Evolutionary conservation across 2,888 invertebrate genomes (phyloP), one percentile per base, ranked within the genome.

Genomic region (Hofmannophila pseudospretella): DNA sequence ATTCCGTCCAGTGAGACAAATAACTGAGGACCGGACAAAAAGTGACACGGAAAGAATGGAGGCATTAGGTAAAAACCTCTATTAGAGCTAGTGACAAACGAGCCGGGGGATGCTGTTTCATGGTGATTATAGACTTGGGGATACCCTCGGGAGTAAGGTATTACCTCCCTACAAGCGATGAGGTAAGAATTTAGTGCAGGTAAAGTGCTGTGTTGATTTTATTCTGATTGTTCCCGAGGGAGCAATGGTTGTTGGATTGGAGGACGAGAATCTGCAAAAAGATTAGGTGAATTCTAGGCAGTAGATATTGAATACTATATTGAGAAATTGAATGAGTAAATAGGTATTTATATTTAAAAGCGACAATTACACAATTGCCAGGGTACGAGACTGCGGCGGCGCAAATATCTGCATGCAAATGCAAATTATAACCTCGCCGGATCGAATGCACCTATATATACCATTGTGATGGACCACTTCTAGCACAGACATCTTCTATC

Each of bases 31-130:
- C 39, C 46, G 42, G 41, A 44, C 56, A 67, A 66, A 68, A 70
- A 67, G 48, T 48, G 49, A 56, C 53, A 54, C 36, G 42, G 52
- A 71, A 67, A 70, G 65, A 71, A 70, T 62, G 55, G 51, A 54
- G 47, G 56, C 51, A 60, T 64, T 61, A 57, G 54, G 59, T 58
- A 68, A 71, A 72, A 71, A 69, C 68, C 55, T 66, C 68, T 67
- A 68, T 71, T 70, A 66, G 57, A 43, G 47, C 49, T 46, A 38
- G 67, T 74, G 72, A 75, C 65, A 69, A 67, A 74, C 63, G 69
- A 66, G 52, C 55, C 34, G 41, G 38, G 41, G 52, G 47, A 47
- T 58, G 55, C 57, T 59, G 60, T 63, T 65, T 58, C 63, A 63
- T 58, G 59, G 59, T 59, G 60, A 69, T 71, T 65, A 66, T 58